Conservation (phyloP, 2,888 invertebrate genomes). For the Hypomecis punctinalis region DNA sequence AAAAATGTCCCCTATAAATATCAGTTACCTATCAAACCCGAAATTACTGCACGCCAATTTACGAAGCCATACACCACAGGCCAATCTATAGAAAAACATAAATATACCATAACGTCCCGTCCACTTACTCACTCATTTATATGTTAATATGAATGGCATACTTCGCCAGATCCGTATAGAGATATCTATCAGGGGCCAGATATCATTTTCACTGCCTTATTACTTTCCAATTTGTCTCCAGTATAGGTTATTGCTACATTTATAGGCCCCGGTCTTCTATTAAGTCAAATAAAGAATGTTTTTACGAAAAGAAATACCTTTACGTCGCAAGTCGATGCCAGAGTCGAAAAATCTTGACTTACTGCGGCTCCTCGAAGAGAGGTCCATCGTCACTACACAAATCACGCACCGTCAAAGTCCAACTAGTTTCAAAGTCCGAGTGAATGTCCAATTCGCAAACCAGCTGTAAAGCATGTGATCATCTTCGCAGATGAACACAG, state of each 20-base stretch:
- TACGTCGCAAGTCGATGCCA: conserved; percentile 81
- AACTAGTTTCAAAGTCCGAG: conserved; percentile 50
- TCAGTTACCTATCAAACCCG: conserved; percentile 49
- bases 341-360: conserved; percentile 86
- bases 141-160: conserved; percentile 79
- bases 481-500: conserved; percentile 84
- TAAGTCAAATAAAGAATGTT: conserved; percentile 46
- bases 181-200: conserved; percentile 77
- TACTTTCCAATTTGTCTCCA: conserved; percentile 84
- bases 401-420: conserved; percentile 42
- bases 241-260: conserved; percentile 80
- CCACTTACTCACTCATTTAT: conserved; percentile 84
- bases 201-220: conserved; percentile 84
- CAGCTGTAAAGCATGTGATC: conserved; percentile 76
- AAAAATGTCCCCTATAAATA: conserved; percentile 3
- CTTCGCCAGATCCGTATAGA: conserved; percentile 77
- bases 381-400: conserved; percentile 70
- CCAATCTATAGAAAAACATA: conserved; percentile 63
- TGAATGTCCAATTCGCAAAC: conserved; percentile 70
- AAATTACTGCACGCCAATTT: conserved; percentile 56
- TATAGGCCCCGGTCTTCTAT: conserved; percentile 67
- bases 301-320: conserved; percentile 69
- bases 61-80: conserved; percentile 62
- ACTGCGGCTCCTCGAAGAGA: conserved; percentile 81
- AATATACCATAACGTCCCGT: conserved; percentile 69